Conservation (phyloP, 1,140 invertebrate species). For the Megalonaias nervosa region DNA sequence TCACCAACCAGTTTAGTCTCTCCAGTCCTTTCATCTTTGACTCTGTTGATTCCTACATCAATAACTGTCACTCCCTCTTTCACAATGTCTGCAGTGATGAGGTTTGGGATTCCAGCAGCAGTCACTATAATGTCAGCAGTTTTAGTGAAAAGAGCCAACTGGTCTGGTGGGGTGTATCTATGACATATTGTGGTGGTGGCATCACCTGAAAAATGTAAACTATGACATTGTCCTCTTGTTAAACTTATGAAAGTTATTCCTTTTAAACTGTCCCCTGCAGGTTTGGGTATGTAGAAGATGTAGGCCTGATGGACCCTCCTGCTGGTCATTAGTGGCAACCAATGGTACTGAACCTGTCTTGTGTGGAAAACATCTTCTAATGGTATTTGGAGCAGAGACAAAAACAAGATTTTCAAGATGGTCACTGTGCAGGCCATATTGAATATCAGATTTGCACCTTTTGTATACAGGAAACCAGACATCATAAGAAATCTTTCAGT, state of each 20-base stretch:
- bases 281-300: too few species aligned
- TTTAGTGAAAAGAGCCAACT: conserved; percentile 79
- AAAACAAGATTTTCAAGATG: too few species aligned
- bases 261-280: not conserved
- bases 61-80: conserved; percentile 91
- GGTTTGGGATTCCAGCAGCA: conserved; percentile 84
- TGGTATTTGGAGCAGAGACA: too few species aligned
- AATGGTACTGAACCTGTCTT: too few species aligned
- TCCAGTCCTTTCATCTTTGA: conserved; percentile 77
- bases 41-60: conserved; percentile 88
- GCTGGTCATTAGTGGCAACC: too few species aligned
- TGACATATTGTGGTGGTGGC: conserved; percentile 92
- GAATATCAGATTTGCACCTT: too few species aligned
- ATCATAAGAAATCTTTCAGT: too few species aligned
- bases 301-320: too few species aligned
- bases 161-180: conserved; percentile 84
- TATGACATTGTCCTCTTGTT: not conserved
- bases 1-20: conserved; percentile 88
- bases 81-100: conserved; percentile 89
- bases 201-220: conserved; percentile 72
- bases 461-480: too few species aligned
- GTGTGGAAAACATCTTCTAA: too few species aligned
- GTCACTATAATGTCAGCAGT: conserved; percentile 88
- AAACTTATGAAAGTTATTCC: not conserved
- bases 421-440: too few species aligned